Percentiles rank a stretch among this genome's conserved stretches.
These are phyloP conservation scores for Ypsolopha scabrella DNA, from an alignment of 2,888 invertebrate genomes.

Conservation along the genomic window DNA sequence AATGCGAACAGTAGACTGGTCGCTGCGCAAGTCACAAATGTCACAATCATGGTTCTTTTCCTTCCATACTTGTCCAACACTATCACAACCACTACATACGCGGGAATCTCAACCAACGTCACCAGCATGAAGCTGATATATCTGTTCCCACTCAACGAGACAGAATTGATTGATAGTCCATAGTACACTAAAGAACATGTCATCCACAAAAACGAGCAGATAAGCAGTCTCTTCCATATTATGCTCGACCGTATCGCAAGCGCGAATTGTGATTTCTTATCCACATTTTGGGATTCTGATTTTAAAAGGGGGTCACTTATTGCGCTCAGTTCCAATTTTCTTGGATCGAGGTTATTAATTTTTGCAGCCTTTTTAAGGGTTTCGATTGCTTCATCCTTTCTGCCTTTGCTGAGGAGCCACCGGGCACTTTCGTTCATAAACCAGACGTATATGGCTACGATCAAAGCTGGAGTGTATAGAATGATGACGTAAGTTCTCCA, in stretches of 20 bases:
- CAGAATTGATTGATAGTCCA: constrained; percentile 82
- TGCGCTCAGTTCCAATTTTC: constrained; percentile 51
- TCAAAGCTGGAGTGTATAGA: constrained; percentile 76
- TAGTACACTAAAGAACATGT: constrained; percentile 85
- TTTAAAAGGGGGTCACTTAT: constrained; percentile 54
- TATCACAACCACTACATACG: constrained; percentile 75
- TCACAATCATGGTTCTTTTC: constrained; percentile 72
- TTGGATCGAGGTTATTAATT: constrained; percentile 69
- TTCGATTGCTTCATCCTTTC: constrained; percentile 73
- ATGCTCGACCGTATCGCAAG: constrained; percentile 68
- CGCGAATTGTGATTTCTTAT: constrained; percentile 48
- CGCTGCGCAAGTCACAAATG: constrained; percentile 72
- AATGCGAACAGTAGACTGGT: constrained; percentile 73
- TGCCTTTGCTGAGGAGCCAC: constrained; percentile 81
- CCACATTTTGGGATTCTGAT: constrained; percentile 32
- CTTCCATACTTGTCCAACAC: constrained; percentile 76
- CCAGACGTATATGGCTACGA: constrained; percentile 78
- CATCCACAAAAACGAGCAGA: constrained; percentile 83
- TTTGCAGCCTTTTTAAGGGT: constrained; percentile 75
- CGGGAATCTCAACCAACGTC: constrained; percentile 78
- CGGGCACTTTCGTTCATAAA: constrained; percentile 81
- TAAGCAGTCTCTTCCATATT: constrained; percentile 70
- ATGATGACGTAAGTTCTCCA: constrained; percentile 80
- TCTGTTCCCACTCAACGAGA: constrained; percentile 78
- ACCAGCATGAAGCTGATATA: constrained; percentile 81